These are phyloP conservation scores for Tychaedon coryphoeus DNA, from an alignment of 2,113 vertebrate genomes.

Conservation along the genomic window DNA sequence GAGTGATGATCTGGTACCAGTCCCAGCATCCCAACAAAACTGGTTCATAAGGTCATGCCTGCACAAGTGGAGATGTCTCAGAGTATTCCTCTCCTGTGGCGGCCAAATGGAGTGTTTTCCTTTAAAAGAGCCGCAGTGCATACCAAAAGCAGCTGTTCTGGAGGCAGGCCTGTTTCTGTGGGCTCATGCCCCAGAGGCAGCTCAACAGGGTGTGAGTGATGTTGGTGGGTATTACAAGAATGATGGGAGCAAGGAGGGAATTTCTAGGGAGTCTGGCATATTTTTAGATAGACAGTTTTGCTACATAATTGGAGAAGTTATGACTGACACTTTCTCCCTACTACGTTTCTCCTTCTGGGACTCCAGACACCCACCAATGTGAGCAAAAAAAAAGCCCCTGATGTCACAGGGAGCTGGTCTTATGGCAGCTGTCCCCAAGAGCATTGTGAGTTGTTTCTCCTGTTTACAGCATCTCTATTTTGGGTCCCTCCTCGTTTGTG, in stretches of 20 bases:
- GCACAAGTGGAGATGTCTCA: not conserved
- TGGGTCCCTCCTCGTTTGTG: not conserved
- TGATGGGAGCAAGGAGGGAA: fast-evolving
- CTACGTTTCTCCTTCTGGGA: not conserved
- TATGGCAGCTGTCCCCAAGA: not conserved
- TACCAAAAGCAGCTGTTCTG: not conserved
- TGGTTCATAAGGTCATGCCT: not conserved
- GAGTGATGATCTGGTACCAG: fast-evolving
- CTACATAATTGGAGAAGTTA: not conserved
- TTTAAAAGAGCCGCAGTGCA: not conserved
- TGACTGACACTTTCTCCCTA: not conserved
- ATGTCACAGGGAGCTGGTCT: not conserved
- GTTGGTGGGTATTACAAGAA: not conserved
- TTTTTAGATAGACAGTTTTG: not conserved
- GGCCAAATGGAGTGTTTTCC: not conserved
- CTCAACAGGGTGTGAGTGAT: too few species aligned
- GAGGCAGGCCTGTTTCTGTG: not conserved
- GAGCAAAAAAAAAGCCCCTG: not conserved
- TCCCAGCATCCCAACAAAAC: not conserved
- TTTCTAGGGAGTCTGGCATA: not conserved
- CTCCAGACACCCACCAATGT: not conserved
- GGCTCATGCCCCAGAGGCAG: fast-evolving
- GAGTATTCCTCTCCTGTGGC: not conserved
- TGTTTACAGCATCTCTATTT: not conserved
- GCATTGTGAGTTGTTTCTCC: not conserved